Evolutionary conservation across 2,888 invertebrate genomes (phyloP).

Genomic region (Drosophila pseudotakahashii): DNA sequence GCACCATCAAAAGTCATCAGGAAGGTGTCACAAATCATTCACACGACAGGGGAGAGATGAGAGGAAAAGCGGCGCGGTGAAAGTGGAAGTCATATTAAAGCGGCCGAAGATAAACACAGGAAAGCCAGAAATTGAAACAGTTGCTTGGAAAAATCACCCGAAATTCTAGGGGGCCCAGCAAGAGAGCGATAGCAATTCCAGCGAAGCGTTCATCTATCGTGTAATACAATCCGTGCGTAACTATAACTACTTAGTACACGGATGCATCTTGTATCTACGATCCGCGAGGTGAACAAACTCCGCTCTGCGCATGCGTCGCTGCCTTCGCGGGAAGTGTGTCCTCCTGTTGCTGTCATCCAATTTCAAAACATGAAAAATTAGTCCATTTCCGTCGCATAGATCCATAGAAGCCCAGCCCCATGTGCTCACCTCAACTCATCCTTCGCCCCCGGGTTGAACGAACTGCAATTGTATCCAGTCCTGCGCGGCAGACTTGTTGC

Average conservation of each 20-base stretch:
- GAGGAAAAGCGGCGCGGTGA: constrained; percentile 33
- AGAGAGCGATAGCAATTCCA: constrained; percentile 30
- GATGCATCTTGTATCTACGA: constrained; percentile 41
- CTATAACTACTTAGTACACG: constrained; percentile 65
- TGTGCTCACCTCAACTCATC: constrained; percentile 31
- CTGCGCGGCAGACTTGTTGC: constrained; percentile 59
- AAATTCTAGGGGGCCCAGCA: constrained; percentile 15
- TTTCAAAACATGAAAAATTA: constrained; percentile 74
- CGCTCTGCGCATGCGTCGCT: constrained; percentile 69
- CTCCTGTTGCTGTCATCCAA: constrained; percentile 64
- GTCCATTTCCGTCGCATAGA: constrained; percentile 54
- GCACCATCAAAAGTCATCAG: constrained; percentile 54
- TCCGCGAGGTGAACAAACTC: constrained; percentile 73
- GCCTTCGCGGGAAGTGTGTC: constrained; percentile 35
- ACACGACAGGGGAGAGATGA: constrained; percentile 39
- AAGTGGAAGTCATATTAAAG: constrained; percentile 71
- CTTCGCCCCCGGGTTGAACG: constrained; percentile 62
- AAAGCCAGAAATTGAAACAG: constrained; percentile 69
- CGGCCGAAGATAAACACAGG: constrained; percentile 66
- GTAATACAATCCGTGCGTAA: constrained; percentile 79
- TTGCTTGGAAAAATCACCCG: constrained; percentile 72
- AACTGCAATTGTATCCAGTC: constrained; percentile 55
- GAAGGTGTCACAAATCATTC: constrained; percentile 80
- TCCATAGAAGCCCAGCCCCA: constrained; percentile 17
- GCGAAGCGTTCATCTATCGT: constrained; percentile 47